These are phyloP conservation scores for Pycnomerus fuliginosus DNA, from an alignment of 2,888 invertebrate genomes.

Conservation along the genomic window DNA sequence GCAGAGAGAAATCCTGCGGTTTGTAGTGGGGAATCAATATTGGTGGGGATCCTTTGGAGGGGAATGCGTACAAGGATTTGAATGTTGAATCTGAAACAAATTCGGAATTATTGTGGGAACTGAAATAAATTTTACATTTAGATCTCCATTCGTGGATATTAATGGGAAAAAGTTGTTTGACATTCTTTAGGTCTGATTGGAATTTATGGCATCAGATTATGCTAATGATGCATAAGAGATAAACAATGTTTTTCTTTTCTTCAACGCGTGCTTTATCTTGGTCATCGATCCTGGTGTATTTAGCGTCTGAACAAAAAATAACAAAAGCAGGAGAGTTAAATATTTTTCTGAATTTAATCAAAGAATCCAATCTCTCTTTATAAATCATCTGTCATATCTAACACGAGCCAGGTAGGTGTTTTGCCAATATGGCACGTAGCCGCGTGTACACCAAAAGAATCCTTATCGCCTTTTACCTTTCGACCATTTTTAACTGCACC, in stretches of 20 bases:
- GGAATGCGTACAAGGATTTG: slow-evolving; percentile 21
- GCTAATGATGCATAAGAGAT: slow-evolving; percentile 11
- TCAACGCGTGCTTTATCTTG: slow-evolving; percentile 6
- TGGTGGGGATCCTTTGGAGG: slow-evolving; percentile 34
- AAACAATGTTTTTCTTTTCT: slow-evolving; percentile 11
- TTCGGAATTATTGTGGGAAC: too few relatives aligned
- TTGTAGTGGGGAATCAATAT: slow-evolving; percentile 10
- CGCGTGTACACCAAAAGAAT: slow-evolving; percentile 27
- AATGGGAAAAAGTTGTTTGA: too few relatives aligned
- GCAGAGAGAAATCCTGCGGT: slow-evolving; percentile 35
- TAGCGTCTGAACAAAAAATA: slow-evolving; percentile 1
- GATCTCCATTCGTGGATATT: too few relatives aligned
- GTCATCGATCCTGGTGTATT: slow-evolving; percentile 11
- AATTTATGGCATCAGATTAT: slow-evolving; percentile 19
- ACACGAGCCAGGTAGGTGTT: slow-evolving; percentile 46
- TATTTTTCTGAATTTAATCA: slow-evolving; percentile 43
- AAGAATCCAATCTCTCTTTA: slow-evolving; percentile 41
- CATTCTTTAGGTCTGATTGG: too few relatives aligned
- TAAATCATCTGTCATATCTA: slow-evolving; percentile 48
- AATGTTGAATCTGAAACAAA: too few relatives aligned
- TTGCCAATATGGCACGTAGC: slow-evolving; percentile 41
- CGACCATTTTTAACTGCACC: slow-evolving; percentile 30
- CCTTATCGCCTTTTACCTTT: slow-evolving; percentile 30
- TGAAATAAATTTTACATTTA: too few relatives aligned
- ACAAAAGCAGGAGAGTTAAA: slow-evolving; percentile 17